Percentiles rank a stretch among this genome's conserved stretches.
Evolutionary conservation across 1,140 invertebrate species (phyloP).

Genomic region (Drosophila asahinai): DNA sequence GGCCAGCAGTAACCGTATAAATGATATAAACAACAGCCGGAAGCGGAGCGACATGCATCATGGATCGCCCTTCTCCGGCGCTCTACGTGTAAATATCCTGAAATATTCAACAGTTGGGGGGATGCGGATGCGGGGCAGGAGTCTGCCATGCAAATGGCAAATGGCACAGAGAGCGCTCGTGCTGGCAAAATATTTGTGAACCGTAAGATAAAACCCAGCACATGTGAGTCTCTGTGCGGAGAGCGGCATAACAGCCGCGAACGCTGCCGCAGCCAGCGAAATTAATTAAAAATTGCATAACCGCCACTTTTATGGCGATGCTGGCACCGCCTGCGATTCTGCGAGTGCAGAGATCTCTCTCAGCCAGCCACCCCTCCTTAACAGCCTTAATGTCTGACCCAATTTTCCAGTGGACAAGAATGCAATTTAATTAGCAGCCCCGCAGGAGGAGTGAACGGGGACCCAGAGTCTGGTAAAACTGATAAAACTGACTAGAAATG

Average conservation of each 20-base stretch:
- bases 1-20: constrained; percentile 56
- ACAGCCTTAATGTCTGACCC: constrained; percentile 37
- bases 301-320: constrained; percentile 38
- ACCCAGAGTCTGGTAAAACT: background rate
- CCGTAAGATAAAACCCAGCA: constrained; percentile 25
- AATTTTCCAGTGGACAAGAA: constrained; percentile 23
- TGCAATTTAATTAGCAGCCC: constrained; percentile 42
- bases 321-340: constrained; percentile 11
- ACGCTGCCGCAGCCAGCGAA: constrained; percentile 22
- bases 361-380: constrained; percentile 12
- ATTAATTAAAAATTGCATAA: constrained; percentile 77
- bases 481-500: background rate
- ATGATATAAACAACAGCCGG: constrained; percentile 62
- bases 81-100: constrained; percentile 53
- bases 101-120: constrained; percentile 69
- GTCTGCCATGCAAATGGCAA: constrained; percentile 55
- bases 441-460: background rate
- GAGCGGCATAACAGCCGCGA: constrained; percentile 28
- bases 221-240: constrained; percentile 19
- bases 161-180: constrained; percentile 18
- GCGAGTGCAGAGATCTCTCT: background rate
- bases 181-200: constrained; percentile 19
- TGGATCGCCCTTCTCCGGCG: constrained; percentile 9
- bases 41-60: constrained; percentile 34
- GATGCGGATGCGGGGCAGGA: constrained; percentile 17